phyloP scores from a whole-genome alignment of 2,113 vertebrate species.

The Silurus meridionalis region DNA sequence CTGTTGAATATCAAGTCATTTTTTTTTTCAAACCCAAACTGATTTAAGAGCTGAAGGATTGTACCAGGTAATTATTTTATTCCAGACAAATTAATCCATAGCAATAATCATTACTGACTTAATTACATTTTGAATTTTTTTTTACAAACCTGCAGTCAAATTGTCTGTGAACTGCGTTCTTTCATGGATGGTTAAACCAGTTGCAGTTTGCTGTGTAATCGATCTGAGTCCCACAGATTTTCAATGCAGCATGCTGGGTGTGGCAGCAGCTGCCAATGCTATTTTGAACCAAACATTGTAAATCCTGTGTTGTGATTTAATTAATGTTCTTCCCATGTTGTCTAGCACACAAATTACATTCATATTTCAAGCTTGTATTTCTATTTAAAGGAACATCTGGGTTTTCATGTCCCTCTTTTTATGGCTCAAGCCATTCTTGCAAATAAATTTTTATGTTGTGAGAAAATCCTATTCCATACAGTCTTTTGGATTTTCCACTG shows the following conservation, averaged over 20 bases:
- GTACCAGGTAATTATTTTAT: neutral
- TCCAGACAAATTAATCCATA: neutral
- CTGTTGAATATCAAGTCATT: neutral
- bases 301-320: neutral
- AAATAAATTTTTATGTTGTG: neutral
- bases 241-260: conserved; percentile 11
- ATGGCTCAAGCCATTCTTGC: neutral
- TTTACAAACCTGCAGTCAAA: neutral
- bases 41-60: neutral
- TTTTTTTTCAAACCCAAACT: neutral
- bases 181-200: neutral
- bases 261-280: neutral
- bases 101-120: neutral
- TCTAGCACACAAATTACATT: neutral
- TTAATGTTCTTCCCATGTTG: neutral
- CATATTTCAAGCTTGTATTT: neutral
- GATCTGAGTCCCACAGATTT: neutral
- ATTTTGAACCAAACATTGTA: neutral
- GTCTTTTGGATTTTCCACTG: neutral
- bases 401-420: neutral
- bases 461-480: neutral
- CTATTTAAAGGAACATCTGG: neutral
- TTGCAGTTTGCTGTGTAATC: neutral
- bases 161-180: neutral
- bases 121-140: no score